Evolutionary conservation across 2,888 invertebrate genomes (phyloP).

Genomic region (Torymus auratus): DNA sequence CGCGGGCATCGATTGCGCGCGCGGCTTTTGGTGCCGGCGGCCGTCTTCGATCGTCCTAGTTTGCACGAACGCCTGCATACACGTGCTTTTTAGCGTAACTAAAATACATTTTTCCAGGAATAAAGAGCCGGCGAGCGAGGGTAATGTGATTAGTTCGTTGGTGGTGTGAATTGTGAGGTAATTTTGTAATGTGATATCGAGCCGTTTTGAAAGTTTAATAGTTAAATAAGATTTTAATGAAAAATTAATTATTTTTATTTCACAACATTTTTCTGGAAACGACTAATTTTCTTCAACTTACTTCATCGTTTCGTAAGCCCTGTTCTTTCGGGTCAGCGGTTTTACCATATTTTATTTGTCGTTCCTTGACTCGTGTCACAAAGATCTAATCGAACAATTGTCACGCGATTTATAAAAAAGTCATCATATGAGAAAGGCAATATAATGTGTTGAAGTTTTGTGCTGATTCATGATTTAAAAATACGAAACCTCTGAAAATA

Average conservation of each 20-base stretch:
- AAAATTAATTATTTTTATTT: too few species aligned
- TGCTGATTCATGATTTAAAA: too few species aligned
- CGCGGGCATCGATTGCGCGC: slow-evolving; percentile 44
- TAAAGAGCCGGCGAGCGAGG: too few species aligned
- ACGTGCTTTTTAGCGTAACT: slow-evolving; percentile 31
- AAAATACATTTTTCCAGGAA: not conserved
- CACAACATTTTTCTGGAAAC: too few species aligned
- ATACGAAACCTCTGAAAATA: too few species aligned
- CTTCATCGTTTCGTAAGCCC: too few species aligned
- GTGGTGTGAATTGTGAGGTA: not conserved
- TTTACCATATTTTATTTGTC: not conserved
- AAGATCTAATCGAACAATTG: not conserved
- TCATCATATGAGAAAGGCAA: slow-evolving; percentile 1
- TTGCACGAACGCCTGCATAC: not conserved
- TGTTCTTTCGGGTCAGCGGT: not conserved
- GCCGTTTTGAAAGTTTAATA: too few species aligned
- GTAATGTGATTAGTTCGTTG: slow-evolving; percentile 15
- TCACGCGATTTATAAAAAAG: slow-evolving; percentile 31
- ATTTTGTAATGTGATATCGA: too few species aligned
- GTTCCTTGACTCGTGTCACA: not conserved
- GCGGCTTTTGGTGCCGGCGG: slow-evolving; percentile 42
- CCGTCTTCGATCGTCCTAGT: slow-evolving; percentile 58
- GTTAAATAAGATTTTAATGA: too few species aligned
- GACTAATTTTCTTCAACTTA: too few species aligned
- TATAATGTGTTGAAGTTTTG: not conserved